Conservation (phyloP, 2,888 invertebrate genomes). For the Phaonia tiefii region DNA sequence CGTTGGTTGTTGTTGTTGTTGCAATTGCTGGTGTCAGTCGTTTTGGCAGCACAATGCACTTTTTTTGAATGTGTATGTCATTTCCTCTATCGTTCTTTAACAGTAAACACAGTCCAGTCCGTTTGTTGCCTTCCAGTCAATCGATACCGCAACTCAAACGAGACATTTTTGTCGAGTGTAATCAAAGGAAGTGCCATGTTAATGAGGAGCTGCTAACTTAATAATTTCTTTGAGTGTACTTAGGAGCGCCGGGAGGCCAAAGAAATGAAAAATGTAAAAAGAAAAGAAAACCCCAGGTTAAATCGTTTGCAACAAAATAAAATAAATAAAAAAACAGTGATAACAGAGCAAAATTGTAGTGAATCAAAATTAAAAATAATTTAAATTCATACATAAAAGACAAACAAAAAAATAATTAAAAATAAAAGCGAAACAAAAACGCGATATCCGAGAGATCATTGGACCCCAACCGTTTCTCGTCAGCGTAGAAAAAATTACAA, state of each 20-base stretch:
- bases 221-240: constrained; percentile 22
- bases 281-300: not conserved
- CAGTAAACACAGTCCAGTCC: constrained; percentile 56
- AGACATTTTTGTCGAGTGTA: not conserved
- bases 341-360: not conserved
- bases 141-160: not conserved
- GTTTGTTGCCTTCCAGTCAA: constrained; percentile 8
- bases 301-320: too few relatives aligned
- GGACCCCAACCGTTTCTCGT: constrained; percentile 34
- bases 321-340: not conserved
- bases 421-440: constrained; percentile 9
- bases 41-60: constrained; percentile 59
- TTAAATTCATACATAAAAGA: too few relatives aligned
- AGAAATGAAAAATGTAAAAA: not conserved
- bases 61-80: constrained; percentile 62
- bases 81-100: constrained; percentile 66
- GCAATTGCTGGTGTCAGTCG: too few relatives aligned
- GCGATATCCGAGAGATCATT: constrained; percentile 49
- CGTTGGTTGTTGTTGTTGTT: constrained; percentile 35
- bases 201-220: too few relatives aligned
- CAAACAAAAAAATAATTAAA: constrained; percentile 4
- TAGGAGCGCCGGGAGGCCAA: not conserved
- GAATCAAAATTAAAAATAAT: constrained; percentile 3
- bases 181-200: too few relatives aligned
- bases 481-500: constrained; percentile 26